Conservation (phyloP, 2,797 vertebrate genomes). For the Sorex maritimensis region DNA sequence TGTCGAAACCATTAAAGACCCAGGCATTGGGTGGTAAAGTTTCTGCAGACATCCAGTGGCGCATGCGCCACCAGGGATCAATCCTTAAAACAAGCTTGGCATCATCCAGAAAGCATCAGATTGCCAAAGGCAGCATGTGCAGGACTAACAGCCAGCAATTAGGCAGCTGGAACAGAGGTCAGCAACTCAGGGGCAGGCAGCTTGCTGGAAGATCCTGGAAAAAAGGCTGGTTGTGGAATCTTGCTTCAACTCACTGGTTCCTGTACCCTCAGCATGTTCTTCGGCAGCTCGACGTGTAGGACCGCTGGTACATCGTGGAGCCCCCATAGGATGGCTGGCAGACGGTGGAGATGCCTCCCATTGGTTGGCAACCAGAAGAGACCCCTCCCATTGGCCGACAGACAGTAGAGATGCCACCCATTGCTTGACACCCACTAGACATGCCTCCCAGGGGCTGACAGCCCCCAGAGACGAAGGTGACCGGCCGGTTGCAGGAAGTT, state of each 20-base stretch:
- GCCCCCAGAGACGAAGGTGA: conserved; percentile 75
- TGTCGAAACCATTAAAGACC: conserved; percentile 21
- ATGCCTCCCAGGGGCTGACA: conserved; percentile 70
- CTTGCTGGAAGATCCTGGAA: conserved; percentile 66
- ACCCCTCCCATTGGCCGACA: conserved; percentile 57
- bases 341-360: background rate
- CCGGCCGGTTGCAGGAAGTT: conserved; percentile 67
- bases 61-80: conserved; percentile 3
- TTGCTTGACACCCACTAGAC: conserved; percentile 60
- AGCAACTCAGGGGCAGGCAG: conserved; percentile 22
- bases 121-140: conserved; percentile 12
- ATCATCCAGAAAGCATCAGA: conserved; percentile 45
- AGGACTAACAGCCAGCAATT: conserved; percentile 35
- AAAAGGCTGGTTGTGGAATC: conserved; percentile 29
- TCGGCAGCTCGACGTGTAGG: conserved; percentile 75
- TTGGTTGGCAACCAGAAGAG: conserved; percentile 50
- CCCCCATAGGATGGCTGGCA: conserved; percentile 53
- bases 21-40: background rate
- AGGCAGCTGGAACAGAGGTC: conserved; percentile 30
- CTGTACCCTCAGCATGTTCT: conserved; percentile 73
- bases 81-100: conserved; percentile 45
- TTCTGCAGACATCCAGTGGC: conserved; percentile 40
- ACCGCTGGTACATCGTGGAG: conserved; percentile 65
- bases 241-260: background rate
- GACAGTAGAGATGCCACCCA: background rate